phyloP scores from a whole-genome alignment of 2,888 invertebrate genomes.

The Lypha dubia region DNA sequence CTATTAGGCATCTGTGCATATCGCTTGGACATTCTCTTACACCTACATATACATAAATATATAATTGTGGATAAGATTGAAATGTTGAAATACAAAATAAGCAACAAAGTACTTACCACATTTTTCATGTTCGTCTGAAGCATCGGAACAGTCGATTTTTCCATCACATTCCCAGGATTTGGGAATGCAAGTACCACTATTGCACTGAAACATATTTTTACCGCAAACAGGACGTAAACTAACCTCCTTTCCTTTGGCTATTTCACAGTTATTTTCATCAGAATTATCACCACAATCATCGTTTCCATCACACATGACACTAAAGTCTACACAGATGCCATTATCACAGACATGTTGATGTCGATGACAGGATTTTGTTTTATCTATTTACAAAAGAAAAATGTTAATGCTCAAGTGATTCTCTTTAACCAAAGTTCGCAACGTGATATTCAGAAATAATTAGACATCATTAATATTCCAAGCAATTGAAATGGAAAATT shows the following conservation, averaged over 20 bases:
- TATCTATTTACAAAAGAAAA: slow-evolving; percentile 61
- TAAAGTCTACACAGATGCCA: slow-evolving; percentile 84
- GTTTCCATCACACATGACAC: slow-evolving; percentile 84
- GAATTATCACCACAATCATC: slow-evolving; percentile 86
- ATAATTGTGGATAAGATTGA: background rate
- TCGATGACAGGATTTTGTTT: slow-evolving; percentile 81
- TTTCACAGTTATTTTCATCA: slow-evolving; percentile 84
- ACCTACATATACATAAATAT: slow-evolving; percentile 56
- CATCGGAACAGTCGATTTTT: slow-evolving; percentile 89
- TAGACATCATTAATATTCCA: too few relatives aligned
- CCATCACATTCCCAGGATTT: slow-evolving; percentile 89
- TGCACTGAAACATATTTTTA: slow-evolving; percentile 86
- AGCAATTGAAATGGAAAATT: too few relatives aligned
- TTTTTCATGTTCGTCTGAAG: slow-evolving; percentile 88
- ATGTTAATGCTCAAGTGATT: background rate
- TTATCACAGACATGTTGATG: slow-evolving; percentile 84
- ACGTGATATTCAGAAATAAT: too few relatives aligned
- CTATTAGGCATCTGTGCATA: slow-evolving; percentile 83
- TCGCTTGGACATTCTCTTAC: slow-evolving; percentile 78
- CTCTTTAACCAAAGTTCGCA: too few relatives aligned
- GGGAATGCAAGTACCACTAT: slow-evolving; percentile 88
- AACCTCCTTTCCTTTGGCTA: slow-evolving; percentile 65
- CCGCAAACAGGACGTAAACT: slow-evolving; percentile 79
- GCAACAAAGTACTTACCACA: slow-evolving; percentile 79
- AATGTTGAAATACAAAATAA: background rate